Base-by-base conservation (phyloP, 2,113 vertebrate species). In the Colossoma macropomum region DNA sequence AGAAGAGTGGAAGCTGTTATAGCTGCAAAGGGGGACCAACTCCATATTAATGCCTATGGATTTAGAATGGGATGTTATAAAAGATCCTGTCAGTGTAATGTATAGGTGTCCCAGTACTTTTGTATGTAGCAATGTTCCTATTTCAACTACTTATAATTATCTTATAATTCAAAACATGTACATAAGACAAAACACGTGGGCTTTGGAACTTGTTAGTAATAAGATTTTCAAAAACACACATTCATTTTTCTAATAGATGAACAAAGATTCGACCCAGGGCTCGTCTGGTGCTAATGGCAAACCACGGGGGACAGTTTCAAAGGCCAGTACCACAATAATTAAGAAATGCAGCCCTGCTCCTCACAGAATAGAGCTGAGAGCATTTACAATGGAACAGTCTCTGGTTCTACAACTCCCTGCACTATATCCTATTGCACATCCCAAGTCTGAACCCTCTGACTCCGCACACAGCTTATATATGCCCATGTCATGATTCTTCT, bases 401-500 rank as follows among this genome's bases (percentile, higher is more conserved):
- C 17, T 69, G 28, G 13, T 34, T 70, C 19, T 12, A 63, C 32
- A 60, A 45, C n/a, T 28, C 69, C 73, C 17, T 72, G 54, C 69
- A n/a, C 70, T 48, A 32, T 28, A 48, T 62, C 25, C 25, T 21
- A 32, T 60, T 48, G 38, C 56, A 48, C 56, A 62, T 59, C 5
- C 13, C 52, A 71, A 41, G 19, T 27, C 59, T 62, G n/a, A 62
- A 21, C 38, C 56, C 38, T 41, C 7, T 27, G 3, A 70, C 19
- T 34, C 52, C 15, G 11, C 21, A 0, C n/a, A 13, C n/a, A 62
- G n/a, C 25, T 62, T 62, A 27, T 62, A 62, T 62, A 27, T 62
- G 23, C 21, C 23, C 27, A 8, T 62, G 79, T 34, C 73, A 75
- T 72, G 63, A 77, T 48, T 52, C 66, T 27, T 32, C 34, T 28